Conservation (phyloP, 2,113 vertebrate species). For the Thunnus maccoyii region DNA sequence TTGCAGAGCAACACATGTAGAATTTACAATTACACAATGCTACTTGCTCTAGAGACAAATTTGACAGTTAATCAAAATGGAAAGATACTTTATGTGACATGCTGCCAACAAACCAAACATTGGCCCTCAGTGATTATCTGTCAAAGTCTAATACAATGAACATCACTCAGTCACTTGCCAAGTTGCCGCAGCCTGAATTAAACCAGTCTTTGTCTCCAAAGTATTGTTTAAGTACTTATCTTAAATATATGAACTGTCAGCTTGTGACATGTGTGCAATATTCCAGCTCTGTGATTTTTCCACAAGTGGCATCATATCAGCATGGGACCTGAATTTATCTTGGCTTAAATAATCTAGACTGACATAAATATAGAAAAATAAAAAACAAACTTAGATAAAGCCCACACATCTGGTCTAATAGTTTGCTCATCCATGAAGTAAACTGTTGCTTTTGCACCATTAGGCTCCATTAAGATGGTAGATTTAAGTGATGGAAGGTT, state of each 20-base stretch:
- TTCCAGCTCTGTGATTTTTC: conserved; percentile 32
- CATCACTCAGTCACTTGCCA: conserved; percentile 41
- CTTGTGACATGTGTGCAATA: conserved; percentile 11
- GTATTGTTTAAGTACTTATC: conserved; percentile 20
- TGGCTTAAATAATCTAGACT: conserved; percentile 12
- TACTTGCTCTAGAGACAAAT: conserved; percentile 28
- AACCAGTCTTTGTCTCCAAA: not conserved
- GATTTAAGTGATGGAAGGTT: not conserved
- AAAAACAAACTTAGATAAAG: conserved; percentile 4
- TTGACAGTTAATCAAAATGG: conserved; percentile 49
- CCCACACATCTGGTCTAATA: not conserved
- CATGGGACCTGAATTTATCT: not conserved
- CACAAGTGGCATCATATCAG: conserved; percentile 14
- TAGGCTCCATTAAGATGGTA: not conserved
- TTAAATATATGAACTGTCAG: conserved; percentile 35
- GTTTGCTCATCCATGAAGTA: conserved; percentile 13
- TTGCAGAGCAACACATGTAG: not conserved
- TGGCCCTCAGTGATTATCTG: not conserved
- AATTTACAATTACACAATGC: not conserved
- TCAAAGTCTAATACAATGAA: conserved; percentile 27
- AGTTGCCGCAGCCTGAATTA: conserved; percentile 17
- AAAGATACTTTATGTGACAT: conserved; percentile 35
- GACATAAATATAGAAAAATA: not conserved
- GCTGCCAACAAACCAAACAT: conserved; percentile 37
- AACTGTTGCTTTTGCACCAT: not conserved